phyloP scores from a whole-genome alignment of 2,888 invertebrate genomes.

The Lasioglossum morio region DNA sequence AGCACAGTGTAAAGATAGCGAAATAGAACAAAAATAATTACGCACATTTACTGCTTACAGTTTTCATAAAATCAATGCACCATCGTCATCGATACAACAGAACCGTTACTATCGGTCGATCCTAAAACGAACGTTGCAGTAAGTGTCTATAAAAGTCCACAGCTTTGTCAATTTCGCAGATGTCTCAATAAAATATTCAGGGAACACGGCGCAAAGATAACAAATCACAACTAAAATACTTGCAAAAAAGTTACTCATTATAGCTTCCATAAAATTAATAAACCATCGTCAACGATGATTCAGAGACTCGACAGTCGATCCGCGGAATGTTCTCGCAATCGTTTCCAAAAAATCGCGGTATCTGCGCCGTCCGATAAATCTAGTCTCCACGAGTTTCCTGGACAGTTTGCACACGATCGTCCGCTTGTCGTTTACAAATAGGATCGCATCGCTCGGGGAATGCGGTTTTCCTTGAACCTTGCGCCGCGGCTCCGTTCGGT shows the following conservation, averaged over 20 bases:
- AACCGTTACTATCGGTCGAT: too few species aligned
- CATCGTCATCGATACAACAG: too few species aligned
- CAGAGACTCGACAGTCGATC: not conserved
- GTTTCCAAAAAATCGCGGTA: not conserved
- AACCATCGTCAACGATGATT: not conserved
- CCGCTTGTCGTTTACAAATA: slow-evolving; percentile 53
- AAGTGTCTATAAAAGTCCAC: too few species aligned
- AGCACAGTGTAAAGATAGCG: too few species aligned
- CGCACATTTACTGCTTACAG: too few species aligned
- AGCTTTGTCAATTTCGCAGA: too few species aligned
- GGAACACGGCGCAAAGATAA: not conserved
- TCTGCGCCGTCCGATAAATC: not conserved
- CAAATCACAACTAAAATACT: not conserved
- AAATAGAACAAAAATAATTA: too few species aligned
- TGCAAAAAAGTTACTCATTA: not conserved
- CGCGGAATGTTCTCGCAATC: not conserved
- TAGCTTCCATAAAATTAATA: not conserved
- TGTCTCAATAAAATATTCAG: too few species aligned
- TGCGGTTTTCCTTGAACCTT: slow-evolving; percentile 82
- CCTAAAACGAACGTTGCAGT: too few species aligned
- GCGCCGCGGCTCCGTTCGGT: slow-evolving; percentile 53
- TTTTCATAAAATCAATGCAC: too few species aligned
- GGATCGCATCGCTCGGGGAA: slow-evolving; percentile 59
- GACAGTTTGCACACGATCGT: not conserved
- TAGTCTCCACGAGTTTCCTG: not conserved